These are phyloP conservation scores for Dendrocincla tyrannina DNA, from an alignment of 2,797 vertebrate species.

Conservation along the genomic window DNA sequence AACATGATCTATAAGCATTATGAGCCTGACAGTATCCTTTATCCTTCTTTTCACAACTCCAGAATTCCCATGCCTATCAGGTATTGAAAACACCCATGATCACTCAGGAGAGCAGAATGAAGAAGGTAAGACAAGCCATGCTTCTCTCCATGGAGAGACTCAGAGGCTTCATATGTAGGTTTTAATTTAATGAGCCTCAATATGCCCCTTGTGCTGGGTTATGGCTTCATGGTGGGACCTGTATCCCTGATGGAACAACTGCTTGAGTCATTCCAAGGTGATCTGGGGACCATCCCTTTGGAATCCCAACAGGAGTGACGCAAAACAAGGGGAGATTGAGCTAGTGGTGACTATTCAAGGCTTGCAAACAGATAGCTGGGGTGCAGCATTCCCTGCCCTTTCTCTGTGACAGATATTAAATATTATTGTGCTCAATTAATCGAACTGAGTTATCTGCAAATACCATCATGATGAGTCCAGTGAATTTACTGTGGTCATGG, in stretches of 20 bases:
- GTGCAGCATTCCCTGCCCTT: background rate
- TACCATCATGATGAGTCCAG: background rate
- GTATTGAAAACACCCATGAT: background rate
- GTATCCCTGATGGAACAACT: background rate
- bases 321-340: background rate
- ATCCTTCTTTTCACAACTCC: background rate
- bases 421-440: background rate
- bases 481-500: background rate
- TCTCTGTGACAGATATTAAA: background rate
- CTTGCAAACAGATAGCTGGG: background rate
- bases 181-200: background rate
- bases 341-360: background rate
- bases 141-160: background rate
- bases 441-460: background rate
- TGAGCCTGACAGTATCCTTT: background rate
- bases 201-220: background rate
- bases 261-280: background rate
- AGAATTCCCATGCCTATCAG: background rate
- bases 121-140: background rate
- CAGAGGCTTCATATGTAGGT: background rate
- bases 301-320: accelerated
- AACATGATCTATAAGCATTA: background rate
- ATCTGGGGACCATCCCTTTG: background rate
- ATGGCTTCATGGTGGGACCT: background rate
- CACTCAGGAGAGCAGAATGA: background rate